These are phyloP conservation scores for Carassius gibelio DNA, from an alignment of 2,113 vertebrate species.

Conservation along the genomic window DNA sequence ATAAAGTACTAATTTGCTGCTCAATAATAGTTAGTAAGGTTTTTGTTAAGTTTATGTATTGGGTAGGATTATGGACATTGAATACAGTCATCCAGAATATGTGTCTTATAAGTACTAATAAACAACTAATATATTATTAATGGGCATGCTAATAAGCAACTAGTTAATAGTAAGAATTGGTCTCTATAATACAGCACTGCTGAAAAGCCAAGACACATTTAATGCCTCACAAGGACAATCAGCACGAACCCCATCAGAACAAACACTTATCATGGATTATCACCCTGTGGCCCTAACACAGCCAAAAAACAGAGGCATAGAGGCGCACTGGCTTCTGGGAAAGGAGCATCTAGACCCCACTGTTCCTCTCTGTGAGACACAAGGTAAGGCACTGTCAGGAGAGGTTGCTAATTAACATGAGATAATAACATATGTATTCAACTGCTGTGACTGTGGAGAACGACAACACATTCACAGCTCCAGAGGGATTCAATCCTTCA, in stretches of 20 bases:
- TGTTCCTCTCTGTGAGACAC: constrained; percentile 13
- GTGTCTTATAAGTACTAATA: too few species aligned
- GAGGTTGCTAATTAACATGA: constrained; percentile 22
- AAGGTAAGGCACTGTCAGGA: constrained; percentile 8
- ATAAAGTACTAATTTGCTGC: too few species aligned
- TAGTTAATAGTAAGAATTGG: too few species aligned
- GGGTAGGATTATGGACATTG: too few species aligned
- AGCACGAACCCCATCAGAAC: background rate
- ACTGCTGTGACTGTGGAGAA: background rate
- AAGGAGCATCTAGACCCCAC: background rate
- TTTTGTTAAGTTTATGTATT: too few species aligned
- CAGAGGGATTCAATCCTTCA: constrained; percentile 30
- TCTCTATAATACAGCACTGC: too few species aligned
- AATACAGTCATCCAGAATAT: too few species aligned
- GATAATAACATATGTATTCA: constrained; percentile 11
- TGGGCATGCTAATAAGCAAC: too few species aligned
- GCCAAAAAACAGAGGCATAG: background rate
- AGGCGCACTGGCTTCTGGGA: background rate
- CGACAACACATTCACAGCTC: constrained; percentile 13
- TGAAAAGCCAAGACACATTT: too few species aligned
- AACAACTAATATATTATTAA: too few species aligned
- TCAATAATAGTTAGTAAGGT: too few species aligned
- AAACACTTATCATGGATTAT: background rate
- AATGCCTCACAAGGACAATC: background rate
- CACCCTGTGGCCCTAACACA: background rate